Conservation (phyloP, 1,140 invertebrate genomes). For the Ridgeia piscesae region DNA sequence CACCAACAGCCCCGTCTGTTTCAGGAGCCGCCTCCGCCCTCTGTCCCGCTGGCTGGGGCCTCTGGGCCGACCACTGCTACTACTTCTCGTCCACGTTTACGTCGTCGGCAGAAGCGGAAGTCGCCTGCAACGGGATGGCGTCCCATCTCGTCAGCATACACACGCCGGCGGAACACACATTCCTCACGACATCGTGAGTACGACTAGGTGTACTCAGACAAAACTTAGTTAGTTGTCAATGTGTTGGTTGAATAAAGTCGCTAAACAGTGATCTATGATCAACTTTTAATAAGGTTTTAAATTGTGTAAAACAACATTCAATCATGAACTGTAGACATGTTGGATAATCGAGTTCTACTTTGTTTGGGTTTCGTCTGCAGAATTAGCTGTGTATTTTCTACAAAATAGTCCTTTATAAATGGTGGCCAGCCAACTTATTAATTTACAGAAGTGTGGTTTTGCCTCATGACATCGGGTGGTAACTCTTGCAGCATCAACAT, state of each 20-base stretch:
- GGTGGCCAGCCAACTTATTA: not conserved
- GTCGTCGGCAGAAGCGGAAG: not conserved
- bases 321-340: not conserved
- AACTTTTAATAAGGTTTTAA: not conserved
- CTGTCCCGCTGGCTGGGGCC: not conserved
- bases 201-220: not conserved
- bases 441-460: not conserved
- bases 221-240: not conserved
- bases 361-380: not conserved
- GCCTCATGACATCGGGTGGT: not conserved
- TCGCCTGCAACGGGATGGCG: not conserved
- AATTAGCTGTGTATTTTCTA: not conserved
- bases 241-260: not conserved
- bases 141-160: not conserved
- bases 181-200: not conserved
- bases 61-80: not conserved
- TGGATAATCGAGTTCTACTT: not conserved
- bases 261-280: not conserved
- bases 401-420: not conserved
- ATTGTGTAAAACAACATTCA: not conserved
- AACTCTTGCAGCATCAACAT: no score
- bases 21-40: not conserved
- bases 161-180: not conserved
- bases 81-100: not conserved
- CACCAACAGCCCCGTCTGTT: not conserved